Evolutionary conservation across 64 coral and sea anemone species (phyloP).

Genomic region (Stichodactyla helianthus): DNA sequence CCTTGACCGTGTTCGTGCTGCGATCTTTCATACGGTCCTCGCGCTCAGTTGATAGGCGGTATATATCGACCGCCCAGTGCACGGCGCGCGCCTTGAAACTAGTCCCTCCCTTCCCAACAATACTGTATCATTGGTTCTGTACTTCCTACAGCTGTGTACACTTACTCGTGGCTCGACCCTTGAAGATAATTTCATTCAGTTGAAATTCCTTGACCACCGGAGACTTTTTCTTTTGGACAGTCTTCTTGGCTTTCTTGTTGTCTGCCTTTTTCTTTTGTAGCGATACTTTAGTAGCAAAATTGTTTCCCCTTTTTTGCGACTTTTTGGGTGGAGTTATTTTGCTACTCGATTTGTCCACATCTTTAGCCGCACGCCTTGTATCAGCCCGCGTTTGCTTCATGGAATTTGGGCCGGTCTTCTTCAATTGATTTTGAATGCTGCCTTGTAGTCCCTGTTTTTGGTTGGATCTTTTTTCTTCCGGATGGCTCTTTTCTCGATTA

Average conservation of each 20-base stretch:
- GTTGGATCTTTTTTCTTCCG: background rate
- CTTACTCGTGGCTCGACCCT: constrained; percentile 17
- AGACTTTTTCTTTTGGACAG: background rate
- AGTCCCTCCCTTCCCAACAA: background rate
- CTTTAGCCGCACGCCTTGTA: background rate
- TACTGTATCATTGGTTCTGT: background rate
- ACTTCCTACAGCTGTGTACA: background rate
- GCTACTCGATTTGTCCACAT: background rate
- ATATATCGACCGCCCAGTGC: too few relatives aligned
- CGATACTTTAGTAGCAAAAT: background rate
- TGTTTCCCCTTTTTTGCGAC: background rate
- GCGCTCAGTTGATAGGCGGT: too few relatives aligned
- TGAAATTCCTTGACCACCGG: constrained; percentile 9
- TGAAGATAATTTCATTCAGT: constrained; percentile 26
- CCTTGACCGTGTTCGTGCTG: too few relatives aligned
- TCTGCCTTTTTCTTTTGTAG: background rate
- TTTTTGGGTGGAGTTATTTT: background rate
- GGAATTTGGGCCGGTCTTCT: background rate
- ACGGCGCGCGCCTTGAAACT: background rate
- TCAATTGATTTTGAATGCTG: background rate
- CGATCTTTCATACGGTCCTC: too few relatives aligned
- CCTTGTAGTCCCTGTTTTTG: background rate
- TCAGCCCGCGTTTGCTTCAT: background rate
- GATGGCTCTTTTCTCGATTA: background rate
- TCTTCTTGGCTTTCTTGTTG: background rate